These are phyloP conservation scores for Trematomus bernacchii DNA, from an alignment of 2,797 vertebrate species.

Conservation along the genomic window DNA sequence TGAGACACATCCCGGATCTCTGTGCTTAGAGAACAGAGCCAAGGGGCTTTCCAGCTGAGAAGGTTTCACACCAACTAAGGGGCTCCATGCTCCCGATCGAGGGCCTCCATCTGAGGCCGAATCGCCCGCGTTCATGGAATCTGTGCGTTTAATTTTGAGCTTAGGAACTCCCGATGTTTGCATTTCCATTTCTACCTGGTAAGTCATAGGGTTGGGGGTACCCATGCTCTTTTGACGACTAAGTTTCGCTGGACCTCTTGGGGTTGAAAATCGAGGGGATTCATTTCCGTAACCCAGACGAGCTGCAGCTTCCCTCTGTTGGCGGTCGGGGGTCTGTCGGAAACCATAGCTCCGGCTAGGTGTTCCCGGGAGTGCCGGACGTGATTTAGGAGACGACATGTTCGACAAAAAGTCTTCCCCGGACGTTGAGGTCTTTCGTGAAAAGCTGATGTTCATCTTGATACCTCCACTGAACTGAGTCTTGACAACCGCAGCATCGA, in stretches of 20 bases:
- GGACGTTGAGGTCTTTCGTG: slow-evolving; percentile 74
- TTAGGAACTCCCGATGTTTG: slow-evolving; percentile 92
- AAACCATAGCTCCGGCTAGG: slow-evolving; percentile 80
- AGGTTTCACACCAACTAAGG: slow-evolving; percentile 53
- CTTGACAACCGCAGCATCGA: slow-evolving; percentile 74
- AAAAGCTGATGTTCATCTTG: slow-evolving; percentile 79
- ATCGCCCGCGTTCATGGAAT: slow-evolving; percentile 77
- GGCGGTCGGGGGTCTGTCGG: slow-evolving; percentile 87
- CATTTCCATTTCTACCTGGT: slow-evolving; percentile 93
- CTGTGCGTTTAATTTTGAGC: slow-evolving; percentile 89
- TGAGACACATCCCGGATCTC: slow-evolving; percentile 84
- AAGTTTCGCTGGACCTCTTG: slow-evolving; percentile 55
- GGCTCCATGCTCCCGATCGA: slow-evolving; percentile 50
- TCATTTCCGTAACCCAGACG: slow-evolving; percentile 80
- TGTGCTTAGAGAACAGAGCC: slow-evolving; percentile 79
- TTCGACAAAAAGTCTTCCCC: slow-evolving; percentile 54
- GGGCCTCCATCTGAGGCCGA: slow-evolving; percentile 43
- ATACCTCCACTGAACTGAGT: slow-evolving; percentile 70
- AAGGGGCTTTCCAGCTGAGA: slow-evolving; percentile 75
- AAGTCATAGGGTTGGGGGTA: slow-evolving; percentile 76
- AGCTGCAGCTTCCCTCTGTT: slow-evolving; percentile 86
- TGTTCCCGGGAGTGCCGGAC: background rate
- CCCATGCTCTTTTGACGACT: slow-evolving; percentile 19
- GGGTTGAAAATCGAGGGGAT: slow-evolving; percentile 70
- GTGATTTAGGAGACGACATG: slow-evolving; percentile 39